Conservation (phyloP, 2,113 vertebrate species). For the Bostrychus sinensis region DNA sequence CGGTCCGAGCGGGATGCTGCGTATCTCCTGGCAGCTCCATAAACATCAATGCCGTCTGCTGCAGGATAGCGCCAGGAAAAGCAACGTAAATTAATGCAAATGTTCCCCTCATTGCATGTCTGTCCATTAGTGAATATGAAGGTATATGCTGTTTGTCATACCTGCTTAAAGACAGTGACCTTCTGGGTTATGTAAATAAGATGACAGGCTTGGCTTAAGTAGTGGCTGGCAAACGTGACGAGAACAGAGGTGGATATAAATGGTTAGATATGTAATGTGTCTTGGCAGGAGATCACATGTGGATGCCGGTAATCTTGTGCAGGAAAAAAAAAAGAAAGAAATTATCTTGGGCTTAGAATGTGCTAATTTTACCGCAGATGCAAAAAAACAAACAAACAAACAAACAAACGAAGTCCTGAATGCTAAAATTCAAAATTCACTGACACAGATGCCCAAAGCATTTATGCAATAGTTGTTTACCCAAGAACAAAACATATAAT, state of each 20-base stretch:
- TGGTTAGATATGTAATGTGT: constrained; percentile 36
- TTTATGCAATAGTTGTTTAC: too few species aligned
- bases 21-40: constrained; percentile 8
- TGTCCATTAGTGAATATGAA: neutral
- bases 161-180: constrained; percentile 2
- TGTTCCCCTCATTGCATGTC: neutral
- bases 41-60: neutral
- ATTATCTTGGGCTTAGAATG: neutral
- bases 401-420: too few species aligned
- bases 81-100: neutral
- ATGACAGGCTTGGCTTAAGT: neutral
- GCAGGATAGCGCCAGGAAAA: neutral
- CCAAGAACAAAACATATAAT: too few species aligned
- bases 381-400: too few species aligned
- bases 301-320: constrained; percentile 60
- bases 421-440: too few species aligned
- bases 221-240: constrained; percentile 34
- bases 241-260: constrained; percentile 51
- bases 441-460: too few species aligned
- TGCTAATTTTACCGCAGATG: too few species aligned
- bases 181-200: neutral
- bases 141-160: neutral
- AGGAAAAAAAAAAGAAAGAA: constrained; percentile 19
- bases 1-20: neutral
- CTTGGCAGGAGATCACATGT: constrained; percentile 55